Evolutionary conservation across 2,888 invertebrate species (phyloP).

Genomic region (Eilema griseolum): DNA sequence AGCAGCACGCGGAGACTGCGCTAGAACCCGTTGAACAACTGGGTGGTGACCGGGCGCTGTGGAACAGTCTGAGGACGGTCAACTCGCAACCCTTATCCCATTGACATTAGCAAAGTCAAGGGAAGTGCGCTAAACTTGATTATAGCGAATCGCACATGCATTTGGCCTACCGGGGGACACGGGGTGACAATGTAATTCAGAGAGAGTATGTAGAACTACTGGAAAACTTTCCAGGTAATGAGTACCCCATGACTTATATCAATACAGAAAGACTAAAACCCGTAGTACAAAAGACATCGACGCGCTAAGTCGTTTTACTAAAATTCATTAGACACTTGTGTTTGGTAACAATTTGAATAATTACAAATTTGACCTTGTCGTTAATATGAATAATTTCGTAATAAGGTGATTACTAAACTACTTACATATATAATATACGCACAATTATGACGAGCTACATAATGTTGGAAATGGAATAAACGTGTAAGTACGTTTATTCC

Average conservation of each 20-base stretch:
- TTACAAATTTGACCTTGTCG: constrained; percentile 10
- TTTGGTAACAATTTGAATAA: background rate
- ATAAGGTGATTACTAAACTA: background rate
- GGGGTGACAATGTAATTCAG: background rate
- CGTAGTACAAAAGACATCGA: constrained; percentile 23
- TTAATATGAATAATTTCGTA: background rate
- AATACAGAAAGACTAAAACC: background rate
- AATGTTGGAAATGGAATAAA: background rate
- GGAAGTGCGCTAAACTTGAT: background rate
- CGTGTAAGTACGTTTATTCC: background rate
- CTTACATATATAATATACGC: background rate
- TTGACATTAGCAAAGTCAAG: background rate
- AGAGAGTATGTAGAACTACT: background rate
- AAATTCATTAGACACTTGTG: background rate
- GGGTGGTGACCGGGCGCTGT: background rate
- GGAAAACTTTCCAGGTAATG: background rate
- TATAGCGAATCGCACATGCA: background rate
- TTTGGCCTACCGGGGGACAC: background rate
- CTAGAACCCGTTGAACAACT: accelerated
- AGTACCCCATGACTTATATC: background rate
- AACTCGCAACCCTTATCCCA: background rate
- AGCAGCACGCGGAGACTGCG: background rate
- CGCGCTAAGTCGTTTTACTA: constrained; percentile 1
- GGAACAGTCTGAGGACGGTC: background rate
- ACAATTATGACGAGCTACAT: background rate